Base-by-base conservation (phyloP, 53 echinoderm and acorn worm genomes). In the Echinarachnius parma region DNA sequence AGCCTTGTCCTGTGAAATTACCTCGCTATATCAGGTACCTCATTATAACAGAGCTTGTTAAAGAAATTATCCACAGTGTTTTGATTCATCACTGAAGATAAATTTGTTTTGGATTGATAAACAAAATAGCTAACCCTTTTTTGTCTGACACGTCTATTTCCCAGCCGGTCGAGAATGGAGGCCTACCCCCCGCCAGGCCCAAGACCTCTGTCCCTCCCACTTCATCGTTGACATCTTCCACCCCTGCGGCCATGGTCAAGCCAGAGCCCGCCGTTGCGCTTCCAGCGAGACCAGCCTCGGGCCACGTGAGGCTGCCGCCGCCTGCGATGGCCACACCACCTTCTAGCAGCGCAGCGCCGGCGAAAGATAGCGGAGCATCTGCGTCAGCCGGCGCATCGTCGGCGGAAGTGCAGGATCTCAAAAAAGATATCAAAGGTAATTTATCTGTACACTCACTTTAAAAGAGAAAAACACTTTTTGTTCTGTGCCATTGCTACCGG, bases 371-470 rank as follows among this genome's bases (percentile, higher is more conserved):
- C 10, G 15, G 15, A 50, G 18, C 52, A 19, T 19, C 52, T 19
- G 4, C 15, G 52, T 9, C 10, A 7, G 42, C 7, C 42, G 13
- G 42, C 20, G 68, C 50, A 21, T 14, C 49, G 13, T 30, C 68
- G 10, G 53, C 68, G 20, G 50, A 50, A 5, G 68, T 68, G 21
- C 68, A 68, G 34, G 68, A 50, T 13, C 15, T 68, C 21, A 68
- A 68, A 52, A 68, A 68, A 52, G 68, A 53, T 50, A 68, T 68
- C 35, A 68, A 68, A 68, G 19, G 68, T 68, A 34, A 46, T n/a
- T n/a, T n/a, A n/a, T n/a, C n/a, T n/a, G n/a, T n/a, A n/a, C n/a
- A n/a, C n/a, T n/a, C n/a, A n/a, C n/a, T n/a, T n/a, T n/a, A n/a
- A n/a, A n/a, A n/a, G n/a, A n/a, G n/a, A n/a, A n/a, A n/a, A n/a